Base-by-base conservation (phyloP, 2,888 invertebrate species). In the Laothoe populi region DNA sequence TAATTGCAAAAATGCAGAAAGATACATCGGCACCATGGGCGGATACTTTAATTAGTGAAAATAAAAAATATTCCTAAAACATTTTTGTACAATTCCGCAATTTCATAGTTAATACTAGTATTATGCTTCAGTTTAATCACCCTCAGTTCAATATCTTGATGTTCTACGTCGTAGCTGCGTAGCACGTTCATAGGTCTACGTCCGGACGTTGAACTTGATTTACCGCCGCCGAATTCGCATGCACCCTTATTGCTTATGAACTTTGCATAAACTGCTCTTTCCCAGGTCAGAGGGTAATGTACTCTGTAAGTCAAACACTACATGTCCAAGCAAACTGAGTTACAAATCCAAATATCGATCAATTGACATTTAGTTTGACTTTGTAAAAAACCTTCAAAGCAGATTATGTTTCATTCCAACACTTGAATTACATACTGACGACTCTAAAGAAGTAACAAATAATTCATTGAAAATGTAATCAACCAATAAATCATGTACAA, bases 81-180 rank as follows among this genome's bases (percentile, higher is more conserved):
- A n/a, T n/a, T n/a, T n/a, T n/a, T n/a, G n/a, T n/a, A n/a, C n/a
- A n/a, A n/a, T n/a, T n/a, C n/a, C n/a, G n/a, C n/a, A n/a, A n/a
- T n/a, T n/a, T n/a, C n/a, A n/a, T n/a, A n/a, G n/a, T n/a, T n/a
- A n/a, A n/a, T n/a, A n/a, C n/a, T 16, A 13, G 1, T 7, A 13
- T 8, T 49, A 53, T 19, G 19, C 2, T 16, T 19, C 8, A 53
- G 31, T 53, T 3, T 53, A 35, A 53, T 35, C 31, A 35, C 35
- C 68, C 70, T 68, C 66, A 73, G 69, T 71, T 73, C 71, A 24
- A 31, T 71, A 70, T 70, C 73, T 74, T 75, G 77, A 77, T 73
- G 73, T 70, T 80, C 88, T 88, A 88, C 88, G 88, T 64, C 90
- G 91, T 90, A 90, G 90, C 85, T 88, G 85, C 88, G 87, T 88